These are phyloP conservation scores for Phrynosoma platyrhinos DNA, from an alignment of 2,113 vertebrate species.

Conservation along the genomic window DNA sequence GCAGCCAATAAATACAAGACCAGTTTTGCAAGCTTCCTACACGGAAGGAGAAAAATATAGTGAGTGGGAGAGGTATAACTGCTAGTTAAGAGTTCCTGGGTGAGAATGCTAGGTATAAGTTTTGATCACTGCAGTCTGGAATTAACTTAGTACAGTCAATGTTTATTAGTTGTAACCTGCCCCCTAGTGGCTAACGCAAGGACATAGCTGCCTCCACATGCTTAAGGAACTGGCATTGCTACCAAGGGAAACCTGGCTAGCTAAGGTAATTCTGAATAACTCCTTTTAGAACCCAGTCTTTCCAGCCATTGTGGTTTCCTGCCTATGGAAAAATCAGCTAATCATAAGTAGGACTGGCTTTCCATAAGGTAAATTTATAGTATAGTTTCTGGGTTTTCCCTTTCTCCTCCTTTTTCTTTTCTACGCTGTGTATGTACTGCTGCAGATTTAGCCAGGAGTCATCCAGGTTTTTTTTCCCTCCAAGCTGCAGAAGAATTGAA, in stretches of 20 bases:
- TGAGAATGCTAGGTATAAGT: neutral
- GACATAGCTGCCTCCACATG: neutral
- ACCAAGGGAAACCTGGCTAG: neutral
- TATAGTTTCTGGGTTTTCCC: neutral
- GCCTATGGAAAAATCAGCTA: neutral
- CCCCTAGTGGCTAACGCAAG: slow-evolving; percentile 63
- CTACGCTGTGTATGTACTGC: neutral
- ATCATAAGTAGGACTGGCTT: neutral
- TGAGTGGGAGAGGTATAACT: neutral
- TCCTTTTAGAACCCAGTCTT: neutral
- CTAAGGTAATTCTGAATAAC: neutral
- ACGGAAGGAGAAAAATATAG: neutral
- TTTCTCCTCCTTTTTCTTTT: neutral
- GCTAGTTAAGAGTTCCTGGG: slow-evolving; percentile 19
- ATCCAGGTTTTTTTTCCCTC: neutral
- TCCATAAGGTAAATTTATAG: neutral
- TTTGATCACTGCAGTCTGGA: neutral
- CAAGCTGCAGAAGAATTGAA: neutral
- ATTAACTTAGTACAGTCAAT: neutral
- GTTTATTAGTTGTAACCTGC: slow-evolving; percentile 65
- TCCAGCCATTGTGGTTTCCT: neutral
- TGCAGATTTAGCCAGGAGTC: neutral
- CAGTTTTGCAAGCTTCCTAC: neutral
- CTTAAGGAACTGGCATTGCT: neutral
- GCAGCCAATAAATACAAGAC: neutral